Percentiles rank a stretch among this genome's conserved stretches.
Evolutionary conservation across 2,888 invertebrate genomes (phyloP).

Genomic region (Leucophenga montana): DNA sequence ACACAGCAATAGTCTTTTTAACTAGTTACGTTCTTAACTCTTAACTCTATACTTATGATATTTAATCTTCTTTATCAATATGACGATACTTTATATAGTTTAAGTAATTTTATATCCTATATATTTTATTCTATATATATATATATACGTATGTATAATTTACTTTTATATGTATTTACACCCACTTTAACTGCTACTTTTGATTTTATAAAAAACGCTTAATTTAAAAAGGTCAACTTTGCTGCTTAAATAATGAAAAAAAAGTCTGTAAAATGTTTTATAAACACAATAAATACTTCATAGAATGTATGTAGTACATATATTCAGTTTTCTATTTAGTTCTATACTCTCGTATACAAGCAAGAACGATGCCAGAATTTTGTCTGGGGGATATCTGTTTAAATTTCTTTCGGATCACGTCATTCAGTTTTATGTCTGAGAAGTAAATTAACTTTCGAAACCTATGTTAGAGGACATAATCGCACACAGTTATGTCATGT

Average conservation of each 20-base stretch:
- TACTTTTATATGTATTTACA: conserved; percentile 1
- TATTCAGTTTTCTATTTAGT: conserved; percentile 26
- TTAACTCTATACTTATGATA: conserved; percentile 15
- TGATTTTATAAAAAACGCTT: not conserved
- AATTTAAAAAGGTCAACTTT: conserved; percentile 45
- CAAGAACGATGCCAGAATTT: too few relatives aligned
- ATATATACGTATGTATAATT: conserved; percentile 21
- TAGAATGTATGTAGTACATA: not conserved
- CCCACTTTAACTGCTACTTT: not conserved
- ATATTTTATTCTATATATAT: conserved; percentile 36
- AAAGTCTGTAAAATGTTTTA: conserved; percentile 69
- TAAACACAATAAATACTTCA: conserved; percentile 62
- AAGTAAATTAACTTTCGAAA: too few relatives aligned
- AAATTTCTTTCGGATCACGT: too few relatives aligned
- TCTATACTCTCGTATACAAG: conserved; percentile 26
- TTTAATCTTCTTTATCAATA: not conserved
- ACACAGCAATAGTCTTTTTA: too few relatives aligned
- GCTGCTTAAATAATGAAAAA: conserved; percentile 58
- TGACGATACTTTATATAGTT: not conserved
- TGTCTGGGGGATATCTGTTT: too few relatives aligned
- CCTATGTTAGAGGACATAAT: too few relatives aligned
- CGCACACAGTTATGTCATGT: too few relatives aligned
- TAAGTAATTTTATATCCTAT: too few relatives aligned
- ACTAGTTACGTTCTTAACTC: not conserved
- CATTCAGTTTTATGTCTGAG: too few relatives aligned